phyloP scores from a whole-genome alignment of 2,888 invertebrate species.

The Metopia argyrocephala region DNA sequence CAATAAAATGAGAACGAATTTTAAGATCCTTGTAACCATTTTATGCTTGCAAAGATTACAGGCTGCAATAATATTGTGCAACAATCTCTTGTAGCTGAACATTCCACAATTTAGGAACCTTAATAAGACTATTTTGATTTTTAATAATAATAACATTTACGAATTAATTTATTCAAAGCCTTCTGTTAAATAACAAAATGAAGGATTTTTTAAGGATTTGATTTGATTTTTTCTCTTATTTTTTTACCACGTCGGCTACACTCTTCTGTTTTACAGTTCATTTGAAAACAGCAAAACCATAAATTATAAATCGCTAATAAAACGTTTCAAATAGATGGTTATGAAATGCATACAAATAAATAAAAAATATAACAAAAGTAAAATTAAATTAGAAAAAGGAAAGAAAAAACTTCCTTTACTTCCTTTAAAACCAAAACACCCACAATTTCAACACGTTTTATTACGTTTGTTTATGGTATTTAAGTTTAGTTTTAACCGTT shows the following conservation, averaged over 20 bases:
- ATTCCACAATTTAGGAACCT: too few species aligned
- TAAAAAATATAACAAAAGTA: background rate
- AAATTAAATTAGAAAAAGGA: background rate
- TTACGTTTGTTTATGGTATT: background rate
- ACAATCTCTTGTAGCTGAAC: too few species aligned
- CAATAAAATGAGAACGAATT: too few species aligned
- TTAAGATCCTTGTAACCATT: too few species aligned
- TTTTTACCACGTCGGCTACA: background rate
- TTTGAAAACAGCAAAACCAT: background rate
- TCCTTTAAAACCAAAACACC: slow-evolving; percentile 10
- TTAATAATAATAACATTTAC: too few species aligned
- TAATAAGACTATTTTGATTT: too few species aligned
- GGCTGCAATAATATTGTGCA: too few species aligned
- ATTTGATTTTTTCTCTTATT: too few species aligned
- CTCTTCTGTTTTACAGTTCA: background rate
- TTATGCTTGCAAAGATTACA: too few species aligned
- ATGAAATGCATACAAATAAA: background rate
- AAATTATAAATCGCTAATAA: slow-evolving; percentile 30
- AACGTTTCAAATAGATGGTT: slow-evolving; percentile 18
- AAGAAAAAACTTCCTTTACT: slow-evolving; percentile 4
- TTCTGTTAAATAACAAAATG: too few species aligned
- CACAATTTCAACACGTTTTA: slow-evolving; percentile 48
- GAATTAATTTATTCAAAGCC: too few species aligned
- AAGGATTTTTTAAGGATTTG: too few species aligned
- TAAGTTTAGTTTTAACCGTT: background rate